Evolutionary conservation across 2,888 invertebrate genomes (phyloP).

Genomic region (Nomada goodeniana): DNA sequence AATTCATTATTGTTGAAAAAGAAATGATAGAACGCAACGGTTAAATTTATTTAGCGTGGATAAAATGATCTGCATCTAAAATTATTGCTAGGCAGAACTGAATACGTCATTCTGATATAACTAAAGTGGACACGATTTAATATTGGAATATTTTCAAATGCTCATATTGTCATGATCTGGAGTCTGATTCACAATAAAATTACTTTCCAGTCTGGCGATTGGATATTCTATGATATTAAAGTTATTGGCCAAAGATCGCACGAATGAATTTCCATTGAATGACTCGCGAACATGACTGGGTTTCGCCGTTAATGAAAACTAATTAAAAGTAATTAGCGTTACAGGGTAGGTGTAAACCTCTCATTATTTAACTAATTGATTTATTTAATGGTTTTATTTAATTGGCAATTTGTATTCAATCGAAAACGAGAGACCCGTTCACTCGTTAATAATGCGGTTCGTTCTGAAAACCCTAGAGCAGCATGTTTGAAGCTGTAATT

Average conservation of each 20-base stretch:
- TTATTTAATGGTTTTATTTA: slow-evolving; percentile 15
- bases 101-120: too few relatives aligned
- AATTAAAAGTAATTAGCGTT: slow-evolving; percentile 11
- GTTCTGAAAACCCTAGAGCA: neutral
- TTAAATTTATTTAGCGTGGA: too few relatives aligned
- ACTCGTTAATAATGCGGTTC: neutral
- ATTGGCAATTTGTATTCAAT: slow-evolving; percentile 27
- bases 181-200: too few relatives aligned
- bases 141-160: too few relatives aligned
- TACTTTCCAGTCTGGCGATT: neutral
- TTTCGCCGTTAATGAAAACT: neutral
- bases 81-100: too few relatives aligned
- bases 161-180: too few relatives aligned
- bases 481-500: neutral
- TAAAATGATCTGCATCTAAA: too few relatives aligned
- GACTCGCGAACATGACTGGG: neutral
- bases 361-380: neutral
- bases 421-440: neutral
- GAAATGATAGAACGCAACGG: too few relatives aligned
- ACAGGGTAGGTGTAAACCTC: neutral
- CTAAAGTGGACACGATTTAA: too few relatives aligned
- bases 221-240: neutral
- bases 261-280: neutral
- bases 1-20: too few relatives aligned
- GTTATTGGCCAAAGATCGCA: neutral